Base-by-base conservation (phyloP, 2,797 vertebrate genomes). In the Alfaro cultratus region DNA sequence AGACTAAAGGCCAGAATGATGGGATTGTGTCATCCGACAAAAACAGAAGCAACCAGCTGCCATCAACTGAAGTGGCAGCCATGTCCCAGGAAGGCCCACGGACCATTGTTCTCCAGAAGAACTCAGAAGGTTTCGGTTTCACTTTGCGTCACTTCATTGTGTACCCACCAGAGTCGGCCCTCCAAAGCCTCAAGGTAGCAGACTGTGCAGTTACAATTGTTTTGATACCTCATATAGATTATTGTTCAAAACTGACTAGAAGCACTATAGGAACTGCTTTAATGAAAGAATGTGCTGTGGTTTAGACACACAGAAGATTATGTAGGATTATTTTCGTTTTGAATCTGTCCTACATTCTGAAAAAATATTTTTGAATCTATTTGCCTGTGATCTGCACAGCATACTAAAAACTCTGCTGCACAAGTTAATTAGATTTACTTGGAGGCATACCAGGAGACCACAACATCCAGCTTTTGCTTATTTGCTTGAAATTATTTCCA, bases 111-210 rank as follows among this genome's bases (percentile, higher is more conserved):
- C 96, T 99, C 79, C 96, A 85, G 80, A 99, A 99, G 91, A 98
- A 95, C 88, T 91, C 92, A 0, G 97, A 98, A 91, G 98, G 97
- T 18, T 99, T 99, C 0, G 98, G 98, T 79, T 99, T 99, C 94
- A 99, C 98, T 47, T 93, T 99, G 45, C 97, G 98, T 0, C 98
- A 99, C 91, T 99, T 99, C 94, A 99, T 99, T 29, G 97, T 99
- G 75, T 99, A 99, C 93, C 98, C 98, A 0, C 98, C 98, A 0
- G 97, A 98, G 88, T 97, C 98, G 0, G 95, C 96, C 0, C 90
- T 97, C 75, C 96, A 96, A 88, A 86, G 87, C 79, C 62, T 95
- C 81, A 98, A 97, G 97, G 98, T 98, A 79, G 83, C 79, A 1
- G 1, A 5, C 41, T 73, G 12, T 15, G 11, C 26, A 46, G 13